Evolutionary conservation across 2,797 vertebrate species (phyloP).

Genomic region (Peromyscus aztecus): DNA sequence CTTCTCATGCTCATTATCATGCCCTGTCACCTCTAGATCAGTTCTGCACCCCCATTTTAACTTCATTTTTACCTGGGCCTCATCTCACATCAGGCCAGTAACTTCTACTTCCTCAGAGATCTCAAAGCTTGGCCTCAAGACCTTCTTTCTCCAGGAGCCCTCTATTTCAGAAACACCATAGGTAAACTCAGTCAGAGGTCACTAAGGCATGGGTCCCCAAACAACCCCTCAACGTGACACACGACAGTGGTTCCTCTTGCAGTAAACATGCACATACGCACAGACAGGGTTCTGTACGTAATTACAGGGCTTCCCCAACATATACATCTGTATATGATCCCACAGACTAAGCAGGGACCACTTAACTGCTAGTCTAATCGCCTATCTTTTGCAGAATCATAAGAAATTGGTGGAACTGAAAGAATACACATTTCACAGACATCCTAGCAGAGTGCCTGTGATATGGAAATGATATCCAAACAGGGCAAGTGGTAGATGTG

Average conservation of each 20-base stretch:
- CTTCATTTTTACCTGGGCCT: not conserved
- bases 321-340: not conserved
- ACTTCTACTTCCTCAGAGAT: not conserved
- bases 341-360: not conserved
- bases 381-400: not conserved
- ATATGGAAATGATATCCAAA: not conserved
- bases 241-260: not conserved
- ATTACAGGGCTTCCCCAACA: not conserved
- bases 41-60: not conserved
- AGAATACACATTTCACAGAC: not conserved
- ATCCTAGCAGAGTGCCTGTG: not conserved
- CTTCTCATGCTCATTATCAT: not conserved
- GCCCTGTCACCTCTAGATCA: not conserved
- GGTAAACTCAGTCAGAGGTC: not conserved
- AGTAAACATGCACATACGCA: not conserved
- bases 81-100: not conserved
- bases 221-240: not conserved
- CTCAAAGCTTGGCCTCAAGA: not conserved
- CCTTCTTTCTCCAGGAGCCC: not conserved
- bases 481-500: not conserved
- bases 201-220: not conserved
- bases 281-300: not conserved
- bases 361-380: not conserved
- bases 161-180: constrained; percentile 36
- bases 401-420: not conserved